Evolutionary conservation across 1,140 invertebrate species (phyloP).

Genomic region (Venustaconcha ellipsiformis): DNA sequence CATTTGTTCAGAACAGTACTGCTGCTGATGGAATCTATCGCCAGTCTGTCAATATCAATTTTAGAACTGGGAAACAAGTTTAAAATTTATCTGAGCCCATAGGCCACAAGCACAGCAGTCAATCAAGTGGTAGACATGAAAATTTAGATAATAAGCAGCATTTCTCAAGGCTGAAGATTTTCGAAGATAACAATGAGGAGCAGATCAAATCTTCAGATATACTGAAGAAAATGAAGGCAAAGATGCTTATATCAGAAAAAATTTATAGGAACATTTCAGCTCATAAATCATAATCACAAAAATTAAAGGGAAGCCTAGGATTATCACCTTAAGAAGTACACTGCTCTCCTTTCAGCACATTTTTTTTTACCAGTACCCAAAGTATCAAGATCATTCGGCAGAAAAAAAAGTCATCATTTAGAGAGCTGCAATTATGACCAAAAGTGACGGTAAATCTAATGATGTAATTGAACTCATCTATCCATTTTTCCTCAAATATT

Average conservation of each 20-base stretch:
- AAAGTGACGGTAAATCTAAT: slow-evolving; percentile 13
- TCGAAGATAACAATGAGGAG: slow-evolving; percentile 32
- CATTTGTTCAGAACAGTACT: slow-evolving; percentile 17
- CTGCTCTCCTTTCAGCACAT: slow-evolving; percentile 9
- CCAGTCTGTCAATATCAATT: slow-evolving; percentile 29
- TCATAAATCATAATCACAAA: slow-evolving; percentile 10
- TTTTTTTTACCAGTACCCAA: slow-evolving; percentile 13
- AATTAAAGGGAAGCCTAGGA: slow-evolving; percentile 20
- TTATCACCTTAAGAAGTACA: slow-evolving; percentile 19
- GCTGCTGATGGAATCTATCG: slow-evolving; percentile 38
- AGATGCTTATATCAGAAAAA: slow-evolving; percentile 20
- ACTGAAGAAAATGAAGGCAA: slow-evolving; percentile 24
- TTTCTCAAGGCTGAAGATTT: slow-evolving; percentile 21
- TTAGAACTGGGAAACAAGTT: slow-evolving; percentile 25
- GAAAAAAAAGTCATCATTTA: slow-evolving; percentile 14
- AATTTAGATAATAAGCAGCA: slow-evolving; percentile 3
- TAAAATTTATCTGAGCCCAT: slow-evolving; percentile 1
- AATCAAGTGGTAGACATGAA: slow-evolving; percentile 8
- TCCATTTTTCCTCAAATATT: slow-evolving; percentile 2
- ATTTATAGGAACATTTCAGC: slow-evolving; percentile 28
- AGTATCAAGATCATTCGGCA: background rate
- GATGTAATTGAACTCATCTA: background rate
- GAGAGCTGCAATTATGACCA: slow-evolving; percentile 17
- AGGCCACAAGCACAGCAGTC: background rate
- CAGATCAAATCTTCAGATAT: slow-evolving; percentile 26